These are phyloP conservation scores for Thalassaphorura encarpata DNA, from an alignment of 1,140 invertebrate species.

Conservation along the genomic window DNA sequence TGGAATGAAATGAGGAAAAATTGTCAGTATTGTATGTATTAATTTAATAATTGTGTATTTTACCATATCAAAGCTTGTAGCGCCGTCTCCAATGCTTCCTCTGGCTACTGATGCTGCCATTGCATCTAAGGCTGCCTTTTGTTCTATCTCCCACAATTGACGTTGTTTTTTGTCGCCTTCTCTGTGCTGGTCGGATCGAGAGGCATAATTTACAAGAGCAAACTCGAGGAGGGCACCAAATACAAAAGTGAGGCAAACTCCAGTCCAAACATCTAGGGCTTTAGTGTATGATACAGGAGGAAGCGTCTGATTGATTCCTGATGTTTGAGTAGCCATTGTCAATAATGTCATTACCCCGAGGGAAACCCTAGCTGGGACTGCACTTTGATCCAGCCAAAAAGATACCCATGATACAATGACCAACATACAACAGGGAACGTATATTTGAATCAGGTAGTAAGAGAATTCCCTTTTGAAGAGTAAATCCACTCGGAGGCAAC, in stretches of 20 bases:
- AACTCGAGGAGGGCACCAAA: conserved; percentile 78
- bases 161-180: conserved; percentile 36
- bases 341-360: conserved; percentile 48
- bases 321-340: conserved; percentile 49
- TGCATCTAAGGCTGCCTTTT: conserved; percentile 33
- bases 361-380: conserved; percentile 44
- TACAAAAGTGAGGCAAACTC: conserved; percentile 61
- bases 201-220: conserved; percentile 63
- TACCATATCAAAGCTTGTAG: neutral
- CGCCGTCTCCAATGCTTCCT: conserved; percentile 20
- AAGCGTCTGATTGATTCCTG: conserved; percentile 37
- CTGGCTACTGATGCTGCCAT: neutral
- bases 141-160: conserved; percentile 37
- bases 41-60: neutral
- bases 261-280: conserved; percentile 48
- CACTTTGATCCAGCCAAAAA: conserved; percentile 43
- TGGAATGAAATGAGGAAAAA: neutral
- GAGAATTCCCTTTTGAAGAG: conserved; percentile 45
- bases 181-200: conserved; percentile 32
- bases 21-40: neutral
- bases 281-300: conserved; percentile 36
- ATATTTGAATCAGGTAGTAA: conserved; percentile 47
- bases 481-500: conserved; percentile 43
- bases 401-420: conserved; percentile 48
- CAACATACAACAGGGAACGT: conserved; percentile 45